These are phyloP conservation scores for Balanococcus diminutus DNA, from an alignment of 2,888 invertebrate species.

Conservation along the genomic window DNA sequence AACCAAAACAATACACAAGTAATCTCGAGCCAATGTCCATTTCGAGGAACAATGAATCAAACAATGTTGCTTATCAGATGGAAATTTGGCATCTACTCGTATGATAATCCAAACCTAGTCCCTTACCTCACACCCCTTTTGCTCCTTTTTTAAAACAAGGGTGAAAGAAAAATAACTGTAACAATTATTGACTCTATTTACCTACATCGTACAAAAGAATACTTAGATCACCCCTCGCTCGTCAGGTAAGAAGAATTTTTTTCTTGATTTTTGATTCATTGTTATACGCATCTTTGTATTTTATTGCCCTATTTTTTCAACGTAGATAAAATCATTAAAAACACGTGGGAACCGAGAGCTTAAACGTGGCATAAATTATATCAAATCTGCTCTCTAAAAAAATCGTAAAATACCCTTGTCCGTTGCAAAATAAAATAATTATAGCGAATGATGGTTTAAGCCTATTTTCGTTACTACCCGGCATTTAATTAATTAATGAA, in stretches of 20 bases:
- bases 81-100: too few species aligned
- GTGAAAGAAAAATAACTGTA: too few species aligned
- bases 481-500: constrained; percentile 27
- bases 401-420: background rate
- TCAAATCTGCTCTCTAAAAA: background rate
- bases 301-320: background rate
- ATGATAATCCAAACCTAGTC: background rate
- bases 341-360: background rate
- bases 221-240: background rate
- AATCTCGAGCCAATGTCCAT: too few species aligned
- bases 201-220: background rate
- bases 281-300: too few species aligned
- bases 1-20: too few species aligned
- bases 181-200: too few species aligned
- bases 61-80: too few species aligned
- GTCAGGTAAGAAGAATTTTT: background rate
- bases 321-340: background rate
- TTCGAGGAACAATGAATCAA: too few species aligned
- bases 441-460: background rate
- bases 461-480: background rate
- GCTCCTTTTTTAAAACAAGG: background rate
- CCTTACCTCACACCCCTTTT: background rate
- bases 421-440: background rate
- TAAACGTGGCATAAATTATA: background rate
- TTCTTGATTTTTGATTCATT: background rate